Percentiles rank a stretch among this genome's conserved stretches.
phyloP scores from a whole-genome alignment of 1,140 invertebrate genomes.

The Whitmania pigra region DNA sequence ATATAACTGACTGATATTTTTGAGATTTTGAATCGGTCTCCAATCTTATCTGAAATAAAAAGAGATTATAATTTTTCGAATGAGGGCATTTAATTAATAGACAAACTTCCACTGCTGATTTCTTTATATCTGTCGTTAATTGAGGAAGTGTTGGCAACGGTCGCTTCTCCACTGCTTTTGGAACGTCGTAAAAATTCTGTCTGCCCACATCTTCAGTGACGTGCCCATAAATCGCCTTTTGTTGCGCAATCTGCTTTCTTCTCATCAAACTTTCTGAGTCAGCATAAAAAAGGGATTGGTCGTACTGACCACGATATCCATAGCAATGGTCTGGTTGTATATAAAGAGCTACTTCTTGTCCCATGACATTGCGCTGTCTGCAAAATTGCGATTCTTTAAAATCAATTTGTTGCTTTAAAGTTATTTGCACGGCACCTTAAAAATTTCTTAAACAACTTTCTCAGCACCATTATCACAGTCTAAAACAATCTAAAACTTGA shows the following conservation, averaged over 20 bases:
- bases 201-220: slow-evolving; percentile 16
- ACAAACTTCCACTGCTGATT: too few relatives aligned
- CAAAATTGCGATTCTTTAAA: too few relatives aligned
- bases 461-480: too few relatives aligned
- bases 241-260: background rate
- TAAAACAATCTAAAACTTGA: too few relatives aligned
- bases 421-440: too few relatives aligned
- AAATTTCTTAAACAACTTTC: too few relatives aligned
- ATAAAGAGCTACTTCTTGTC: slow-evolving; percentile 9
- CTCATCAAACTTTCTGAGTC: background rate
- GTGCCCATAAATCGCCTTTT: slow-evolving; percentile 12
- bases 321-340: slow-evolving; percentile 5
- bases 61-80: too few relatives aligned
- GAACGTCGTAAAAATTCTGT: slow-evolving; percentile 20
- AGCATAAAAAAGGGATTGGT: background rate
- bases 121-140: background rate
- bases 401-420: too few relatives aligned
- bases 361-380: background rate
- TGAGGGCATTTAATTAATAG: too few relatives aligned
- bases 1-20: too few relatives aligned
- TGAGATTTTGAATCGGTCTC: too few relatives aligned
- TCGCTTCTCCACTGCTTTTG: slow-evolving; percentile 10
- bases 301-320: background rate
- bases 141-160: slow-evolving; percentile 24
- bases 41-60: too few relatives aligned